Evolutionary conservation across 2,113 vertebrate species (phyloP).

Genomic region (Athene noctua): DNA sequence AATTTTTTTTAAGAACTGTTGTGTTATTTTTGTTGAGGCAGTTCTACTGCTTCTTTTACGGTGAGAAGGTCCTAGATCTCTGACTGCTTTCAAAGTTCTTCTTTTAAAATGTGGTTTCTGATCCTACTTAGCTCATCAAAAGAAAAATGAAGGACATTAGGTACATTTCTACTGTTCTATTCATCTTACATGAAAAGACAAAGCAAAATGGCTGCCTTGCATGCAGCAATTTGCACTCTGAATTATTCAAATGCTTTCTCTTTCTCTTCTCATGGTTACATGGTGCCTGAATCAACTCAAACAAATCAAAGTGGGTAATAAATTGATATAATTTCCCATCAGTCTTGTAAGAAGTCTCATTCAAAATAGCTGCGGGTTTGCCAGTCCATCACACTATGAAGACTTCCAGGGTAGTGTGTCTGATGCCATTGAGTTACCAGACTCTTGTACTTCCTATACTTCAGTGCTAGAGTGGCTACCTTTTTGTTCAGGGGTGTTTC

Average conservation of each 20-base stretch:
- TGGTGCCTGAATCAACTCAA: slow-evolving; percentile 28
- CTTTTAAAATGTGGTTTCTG: neutral
- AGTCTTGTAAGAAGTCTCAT: slow-evolving; percentile 18
- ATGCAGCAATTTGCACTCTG: slow-evolving; percentile 12
- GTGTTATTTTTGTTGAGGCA: neutral
- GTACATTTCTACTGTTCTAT: slow-evolving; percentile 7
- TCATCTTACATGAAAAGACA: slow-evolving; percentile 29
- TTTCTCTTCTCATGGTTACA: slow-evolving; percentile 12
- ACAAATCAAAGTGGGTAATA: slow-evolving; percentile 37
- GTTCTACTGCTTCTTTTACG: neutral
- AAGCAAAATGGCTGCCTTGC: slow-evolving; percentile 52
- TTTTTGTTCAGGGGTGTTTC: neutral
- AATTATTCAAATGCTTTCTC: slow-evolving; percentile 40
- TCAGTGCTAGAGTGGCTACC: neutral
- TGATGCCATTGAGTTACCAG: neutral
- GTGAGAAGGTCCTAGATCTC: neutral
- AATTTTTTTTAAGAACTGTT: neutral
- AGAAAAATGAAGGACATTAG: slow-evolving; percentile 40
- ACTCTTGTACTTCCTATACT: neutral
- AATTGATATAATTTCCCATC: slow-evolving; percentile 26
- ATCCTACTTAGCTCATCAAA: neutral
- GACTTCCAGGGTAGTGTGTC: neutral
- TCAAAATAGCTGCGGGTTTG: slow-evolving; percentile 29
- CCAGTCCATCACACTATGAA: neutral
- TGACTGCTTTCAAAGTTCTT: neutral